A percentile compares a stretch with the other conserved stretches of the same genome.
phyloP scores from a whole-genome alignment of 1,140 invertebrate genomes.

The Bombyx mandarina region DNA sequence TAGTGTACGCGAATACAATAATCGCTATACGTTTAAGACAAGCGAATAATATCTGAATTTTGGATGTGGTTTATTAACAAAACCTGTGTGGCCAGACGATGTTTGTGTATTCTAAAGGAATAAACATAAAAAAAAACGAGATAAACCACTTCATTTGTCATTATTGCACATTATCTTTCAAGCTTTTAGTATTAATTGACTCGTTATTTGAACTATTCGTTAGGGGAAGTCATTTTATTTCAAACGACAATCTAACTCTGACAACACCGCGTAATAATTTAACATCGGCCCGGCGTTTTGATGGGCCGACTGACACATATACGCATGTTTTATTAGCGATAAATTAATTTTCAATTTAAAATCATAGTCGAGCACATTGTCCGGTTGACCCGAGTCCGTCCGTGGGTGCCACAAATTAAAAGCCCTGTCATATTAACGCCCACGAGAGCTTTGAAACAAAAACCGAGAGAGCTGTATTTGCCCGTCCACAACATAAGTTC shows the following conservation, averaged over 20 bases:
- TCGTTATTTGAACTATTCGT: constrained; percentile 6
- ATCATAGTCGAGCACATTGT: constrained; percentile 1
- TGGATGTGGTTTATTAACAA: neutral
- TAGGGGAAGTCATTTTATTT: constrained; percentile 6
- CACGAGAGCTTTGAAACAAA: constrained; percentile 22
- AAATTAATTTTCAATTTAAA: constrained; percentile 10
- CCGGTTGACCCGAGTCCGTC: constrained; percentile 10
- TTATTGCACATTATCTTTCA: constrained; percentile 10
- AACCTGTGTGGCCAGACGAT: constrained; percentile 5
- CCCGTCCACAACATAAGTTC: constrained; percentile 45
- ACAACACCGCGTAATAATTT: neutral
- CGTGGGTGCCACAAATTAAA: constrained; percentile 21
- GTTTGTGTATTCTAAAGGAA: constrained; percentile 4
- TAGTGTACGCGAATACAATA: neutral
- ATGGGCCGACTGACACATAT: too few relatives aligned
- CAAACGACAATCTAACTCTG: neutral
- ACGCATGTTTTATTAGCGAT: neutral
- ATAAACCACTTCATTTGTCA: constrained; percentile 8
- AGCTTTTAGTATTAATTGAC: constrained; percentile 8
- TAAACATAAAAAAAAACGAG: neutral
- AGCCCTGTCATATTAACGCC: constrained; percentile 17
- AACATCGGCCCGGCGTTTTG: neutral
- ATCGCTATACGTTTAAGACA: neutral
- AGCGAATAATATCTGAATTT: constrained; percentile 5
- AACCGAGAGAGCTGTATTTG: constrained; percentile 46